These are phyloP conservation scores for Crocidura indochinensis DNA, from an alignment of 2,797 vertebrate species.

Conservation along the genomic window DNA sequence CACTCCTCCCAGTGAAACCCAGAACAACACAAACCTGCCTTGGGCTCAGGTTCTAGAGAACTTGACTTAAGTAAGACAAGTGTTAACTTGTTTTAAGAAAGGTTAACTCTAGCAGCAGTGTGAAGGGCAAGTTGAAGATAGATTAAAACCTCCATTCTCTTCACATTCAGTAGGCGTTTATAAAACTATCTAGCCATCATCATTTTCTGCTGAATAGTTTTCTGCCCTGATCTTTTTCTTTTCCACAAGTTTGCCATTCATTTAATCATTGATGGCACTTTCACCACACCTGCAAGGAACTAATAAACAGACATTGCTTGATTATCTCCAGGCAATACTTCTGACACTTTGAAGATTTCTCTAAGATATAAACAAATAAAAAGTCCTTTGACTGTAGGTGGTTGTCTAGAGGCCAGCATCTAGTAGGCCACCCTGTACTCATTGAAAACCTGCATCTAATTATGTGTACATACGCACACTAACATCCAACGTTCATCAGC, in stretches of 20 bases:
- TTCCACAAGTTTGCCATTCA: neutral
- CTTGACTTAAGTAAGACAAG: neutral
- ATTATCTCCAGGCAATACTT: constrained; percentile 1
- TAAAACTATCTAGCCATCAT: neutral
- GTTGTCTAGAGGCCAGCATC: neutral
- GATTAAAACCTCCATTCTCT: constrained; percentile 33
- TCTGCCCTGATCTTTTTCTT: neutral
- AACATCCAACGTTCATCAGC: constrained; percentile 47
- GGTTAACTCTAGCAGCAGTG: neutral
- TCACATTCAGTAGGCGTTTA: neutral
- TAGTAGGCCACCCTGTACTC: constrained; percentile 2
- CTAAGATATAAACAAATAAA: constrained; percentile 59
- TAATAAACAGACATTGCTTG: constrained; percentile 29
- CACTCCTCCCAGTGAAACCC: neutral
- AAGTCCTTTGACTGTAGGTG: constrained; percentile 1
- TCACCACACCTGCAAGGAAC: neutral
- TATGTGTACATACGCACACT: constrained; percentile 3
- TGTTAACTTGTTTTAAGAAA: neutral
- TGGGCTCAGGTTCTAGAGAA: neutral
- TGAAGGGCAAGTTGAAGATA: neutral
- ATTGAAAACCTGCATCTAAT: constrained; percentile 65
- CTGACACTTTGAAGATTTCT: constrained; percentile 56
- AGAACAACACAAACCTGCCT: neutral
- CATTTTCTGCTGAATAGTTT: neutral
- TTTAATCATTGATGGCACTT: constrained; percentile 1